These are phyloP conservation scores for Phlogophora meticulosa DNA, from an alignment of 2,888 invertebrate genomes.

Conservation along the genomic window DNA sequence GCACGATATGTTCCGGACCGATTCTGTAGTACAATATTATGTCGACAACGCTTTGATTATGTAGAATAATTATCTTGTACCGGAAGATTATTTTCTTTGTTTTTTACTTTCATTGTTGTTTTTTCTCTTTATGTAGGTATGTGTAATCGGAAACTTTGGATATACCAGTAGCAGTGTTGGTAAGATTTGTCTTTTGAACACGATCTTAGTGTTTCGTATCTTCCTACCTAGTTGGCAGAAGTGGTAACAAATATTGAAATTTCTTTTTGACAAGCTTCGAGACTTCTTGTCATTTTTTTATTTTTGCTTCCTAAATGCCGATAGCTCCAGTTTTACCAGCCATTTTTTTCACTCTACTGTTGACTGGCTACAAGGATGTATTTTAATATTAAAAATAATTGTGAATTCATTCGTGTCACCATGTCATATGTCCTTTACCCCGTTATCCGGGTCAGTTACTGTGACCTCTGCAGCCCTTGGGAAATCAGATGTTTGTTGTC, in stretches of 20 bases:
- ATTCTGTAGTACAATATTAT: slow-evolving; percentile 72
- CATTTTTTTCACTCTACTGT: neutral
- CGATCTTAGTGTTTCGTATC: too few species aligned
- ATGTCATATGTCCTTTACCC: slow-evolving; percentile 13
- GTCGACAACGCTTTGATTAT: slow-evolving; percentile 51
- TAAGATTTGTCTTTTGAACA: neutral
- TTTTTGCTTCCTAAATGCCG: neutral
- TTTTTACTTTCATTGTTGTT: slow-evolving; percentile 59
- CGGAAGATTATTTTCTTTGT: slow-evolving; percentile 42
- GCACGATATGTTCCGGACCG: slow-evolving; percentile 80
- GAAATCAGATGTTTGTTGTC: slow-evolving; percentile 31
- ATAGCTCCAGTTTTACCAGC: neutral
- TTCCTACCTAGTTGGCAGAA: too few species aligned
- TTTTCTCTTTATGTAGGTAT: slow-evolving; percentile 22
- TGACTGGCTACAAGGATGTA: neutral
- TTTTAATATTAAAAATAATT: slow-evolving; percentile 14
- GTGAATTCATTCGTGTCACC: neutral
- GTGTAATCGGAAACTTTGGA: slow-evolving; percentile 22
- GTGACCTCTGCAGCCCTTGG: slow-evolving; percentile 21
- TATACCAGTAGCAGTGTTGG: neutral
- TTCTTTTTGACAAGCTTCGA: too few species aligned
- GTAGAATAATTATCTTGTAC: slow-evolving; percentile 42
- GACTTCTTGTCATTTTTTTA: neutral
- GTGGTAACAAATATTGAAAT: too few species aligned
- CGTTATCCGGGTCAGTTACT: slow-evolving; percentile 12